Evolutionary conservation across 2,797 vertebrate genomes (phyloP).

Genomic region (Vultur gryphus): DNA sequence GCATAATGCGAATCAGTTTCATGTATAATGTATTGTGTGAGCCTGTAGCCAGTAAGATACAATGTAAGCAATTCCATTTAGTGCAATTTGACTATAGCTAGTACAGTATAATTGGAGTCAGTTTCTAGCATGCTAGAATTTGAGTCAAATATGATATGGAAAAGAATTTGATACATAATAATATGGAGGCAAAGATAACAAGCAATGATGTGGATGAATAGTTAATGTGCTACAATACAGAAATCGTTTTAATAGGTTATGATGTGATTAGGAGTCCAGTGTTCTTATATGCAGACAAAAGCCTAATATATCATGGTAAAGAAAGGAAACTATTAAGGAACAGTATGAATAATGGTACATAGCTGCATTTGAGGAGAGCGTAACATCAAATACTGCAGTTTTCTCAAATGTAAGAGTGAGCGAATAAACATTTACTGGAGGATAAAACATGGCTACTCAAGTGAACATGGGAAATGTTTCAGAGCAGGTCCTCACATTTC

Average conservation of each 20-base stretch:
- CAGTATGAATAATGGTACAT: background rate
- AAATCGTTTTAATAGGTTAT: slow-evolving; percentile 19
- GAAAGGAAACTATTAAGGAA: slow-evolving; percentile 24
- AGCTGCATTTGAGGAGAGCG: background rate
- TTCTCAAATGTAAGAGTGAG: background rate
- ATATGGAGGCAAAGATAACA: slow-evolving; percentile 19
- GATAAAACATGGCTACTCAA: background rate
- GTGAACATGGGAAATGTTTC: background rate
- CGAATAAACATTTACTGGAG: background rate
- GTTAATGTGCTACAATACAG: slow-evolving; percentile 25
- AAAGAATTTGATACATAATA: slow-evolving; percentile 36
- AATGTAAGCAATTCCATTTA: slow-evolving; percentile 66
- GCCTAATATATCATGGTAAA: background rate
- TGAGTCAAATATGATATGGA: slow-evolving; percentile 35
- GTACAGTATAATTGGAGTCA: slow-evolving; percentile 65
- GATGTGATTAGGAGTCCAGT: slow-evolving; percentile 4
- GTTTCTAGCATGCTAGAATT: slow-evolving; percentile 57
- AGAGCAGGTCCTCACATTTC: background rate
- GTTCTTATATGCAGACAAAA: slow-evolving; percentile 2
- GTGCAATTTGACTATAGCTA: slow-evolving; percentile 59
- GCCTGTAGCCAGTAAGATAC: slow-evolving; percentile 47
- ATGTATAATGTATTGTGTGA: slow-evolving; percentile 64
- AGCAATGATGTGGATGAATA: slow-evolving; percentile 32
- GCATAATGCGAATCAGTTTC: slow-evolving; percentile 63
- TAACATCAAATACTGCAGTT: background rate